Evolutionary conservation across 2,888 invertebrate genomes (phyloP).

Genomic region (Eupeodes latifasciatus): DNA sequence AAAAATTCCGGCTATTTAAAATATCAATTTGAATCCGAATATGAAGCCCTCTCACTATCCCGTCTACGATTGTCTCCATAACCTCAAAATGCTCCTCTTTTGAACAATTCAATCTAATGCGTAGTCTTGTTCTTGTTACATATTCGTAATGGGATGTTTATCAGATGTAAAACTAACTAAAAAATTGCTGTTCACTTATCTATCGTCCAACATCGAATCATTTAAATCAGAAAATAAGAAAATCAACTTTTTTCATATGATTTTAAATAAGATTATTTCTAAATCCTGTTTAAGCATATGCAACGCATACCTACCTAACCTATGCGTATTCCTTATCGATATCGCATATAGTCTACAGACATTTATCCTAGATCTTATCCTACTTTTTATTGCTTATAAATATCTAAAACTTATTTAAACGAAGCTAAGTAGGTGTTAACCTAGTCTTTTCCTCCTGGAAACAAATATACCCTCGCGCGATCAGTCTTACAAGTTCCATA

Average conservation of each 20-base stretch:
- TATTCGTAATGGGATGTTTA: too few relatives aligned
- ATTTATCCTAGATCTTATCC: not conserved
- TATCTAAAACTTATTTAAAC: constrained; percentile 9
- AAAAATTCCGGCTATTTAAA: too few relatives aligned
- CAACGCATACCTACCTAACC: not conserved
- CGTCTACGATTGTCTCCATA: too few relatives aligned
- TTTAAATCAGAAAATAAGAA: constrained; percentile 5
- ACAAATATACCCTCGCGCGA: constrained; percentile 1
- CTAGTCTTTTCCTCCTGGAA: constrained; percentile 22
- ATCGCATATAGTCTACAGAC: not conserved
- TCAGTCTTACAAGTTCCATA: constrained; percentile 6
- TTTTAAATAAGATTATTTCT: not conserved
- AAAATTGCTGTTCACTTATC: not conserved
- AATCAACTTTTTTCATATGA: not conserved
- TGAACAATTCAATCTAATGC: too few relatives aligned
- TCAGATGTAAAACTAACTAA: not conserved
- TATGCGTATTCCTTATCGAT: not conserved
- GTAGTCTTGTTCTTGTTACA: too few relatives aligned
- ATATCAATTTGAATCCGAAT: too few relatives aligned
- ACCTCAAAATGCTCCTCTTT: too few relatives aligned
- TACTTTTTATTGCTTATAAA: not conserved
- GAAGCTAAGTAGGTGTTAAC: constrained; percentile 68
- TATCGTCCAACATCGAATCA: not conserved
- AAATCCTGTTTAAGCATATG: too few relatives aligned
- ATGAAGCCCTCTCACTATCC: too few relatives aligned